Evolutionary conservation across 2,113 vertebrate genomes (phyloP), one percentile per base, ranked within the genome.

Genomic region (Ictidomys tridecemlineatus): DNA sequence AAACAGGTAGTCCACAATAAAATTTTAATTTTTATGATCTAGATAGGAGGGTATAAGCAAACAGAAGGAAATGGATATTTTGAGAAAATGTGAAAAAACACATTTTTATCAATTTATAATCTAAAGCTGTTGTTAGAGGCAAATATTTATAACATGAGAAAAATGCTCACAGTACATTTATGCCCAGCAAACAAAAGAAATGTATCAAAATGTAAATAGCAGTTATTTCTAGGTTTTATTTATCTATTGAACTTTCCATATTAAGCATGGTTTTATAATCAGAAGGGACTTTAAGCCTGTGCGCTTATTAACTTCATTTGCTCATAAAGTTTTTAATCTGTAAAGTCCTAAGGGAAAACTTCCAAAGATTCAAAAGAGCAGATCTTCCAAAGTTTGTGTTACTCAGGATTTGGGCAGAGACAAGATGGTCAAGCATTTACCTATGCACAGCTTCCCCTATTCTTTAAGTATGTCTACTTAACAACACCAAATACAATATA

Each of bases 1-100:
- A 96, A 76, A 69, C 6, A 53, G 18, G 14, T 12, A 45, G 6
- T 74, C 56, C 51, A 51, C n/a, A 93, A n/a, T 22, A 48, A 37
- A 65, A 92, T 6, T 72, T 83, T 84, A 89, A 69, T 58, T 93
- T 82, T 82, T 94, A 83, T 70, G 82, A 86, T 77, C 42, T 73
- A 89, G 14, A 69, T 48, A 85, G 37, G 37, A 95, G 28, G 14
- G 56, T 67, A 14, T 14, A 11, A 93, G 10, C 11, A 80, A 95
- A 78, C 14, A 82, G 48, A 69, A 89, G 56, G 61, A 5, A 85
- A 97, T 78, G 11, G 9, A 17, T 42, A 80, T 53, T 94, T 70
- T 13, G 20, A 32, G 28, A 78, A 28, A 87, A 97, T 4, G 2
- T 82, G 32, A 92, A 96, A 96, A 78, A 80, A 92, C 80, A 80